Conservation (phyloP, 2,113 vertebrate species). For the Microcebus ravelobensis region DNA sequence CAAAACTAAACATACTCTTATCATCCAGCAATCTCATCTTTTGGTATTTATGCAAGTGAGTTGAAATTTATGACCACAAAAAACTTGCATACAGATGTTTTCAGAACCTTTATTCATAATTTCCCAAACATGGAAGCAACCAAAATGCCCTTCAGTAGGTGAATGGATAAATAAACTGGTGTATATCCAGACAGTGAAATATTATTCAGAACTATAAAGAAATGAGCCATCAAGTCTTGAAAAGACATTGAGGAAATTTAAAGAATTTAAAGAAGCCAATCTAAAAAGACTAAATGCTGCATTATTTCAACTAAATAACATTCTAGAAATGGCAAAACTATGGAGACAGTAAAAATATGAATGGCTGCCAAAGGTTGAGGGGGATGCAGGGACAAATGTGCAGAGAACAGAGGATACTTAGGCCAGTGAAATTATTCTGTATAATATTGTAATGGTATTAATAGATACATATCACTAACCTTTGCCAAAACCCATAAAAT, state of each 20-base stretch:
- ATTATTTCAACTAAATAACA: neutral
- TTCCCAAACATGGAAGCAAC: neutral
- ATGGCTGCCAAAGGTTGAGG: rapidly evolving
- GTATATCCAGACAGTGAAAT: neutral
- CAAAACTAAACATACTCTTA: neutral
- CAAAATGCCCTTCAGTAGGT: neutral
- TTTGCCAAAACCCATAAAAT: neutral
- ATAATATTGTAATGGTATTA: neutral
- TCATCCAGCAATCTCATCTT: neutral
- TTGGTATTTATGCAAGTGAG: neutral
- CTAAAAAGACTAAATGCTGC: neutral
- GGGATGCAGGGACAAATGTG: rapidly evolving
- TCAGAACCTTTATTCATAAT: neutral
- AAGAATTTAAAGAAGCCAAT: neutral
- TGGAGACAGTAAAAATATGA: neutral
- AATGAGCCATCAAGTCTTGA: neutral
- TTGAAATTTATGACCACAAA: neutral
- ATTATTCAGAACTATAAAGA: neutral
- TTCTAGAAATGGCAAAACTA: too few species aligned
- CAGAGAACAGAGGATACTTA: neutral
- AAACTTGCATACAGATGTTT: neutral
- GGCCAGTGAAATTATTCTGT: neutral
- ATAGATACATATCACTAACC: neutral
- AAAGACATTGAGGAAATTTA: neutral
- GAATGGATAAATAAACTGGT: neutral